Conservation (phyloP, 1,140 invertebrate species). For the Drosophila yakuba region DNA sequence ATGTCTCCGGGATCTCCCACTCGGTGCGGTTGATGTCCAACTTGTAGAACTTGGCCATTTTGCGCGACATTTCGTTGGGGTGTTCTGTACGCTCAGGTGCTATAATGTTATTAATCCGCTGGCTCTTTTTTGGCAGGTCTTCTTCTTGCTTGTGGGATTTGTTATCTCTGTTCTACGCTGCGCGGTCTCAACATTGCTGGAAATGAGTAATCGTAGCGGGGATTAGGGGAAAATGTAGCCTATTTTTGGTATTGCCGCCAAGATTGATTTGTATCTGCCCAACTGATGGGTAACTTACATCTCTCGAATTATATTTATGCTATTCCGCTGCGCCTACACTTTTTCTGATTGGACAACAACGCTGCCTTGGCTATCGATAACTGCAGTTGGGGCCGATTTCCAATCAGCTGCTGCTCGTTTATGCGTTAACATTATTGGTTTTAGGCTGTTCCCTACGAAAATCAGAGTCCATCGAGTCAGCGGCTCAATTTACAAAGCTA, state of each 20-base stretch:
- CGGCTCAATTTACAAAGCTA: background rate
- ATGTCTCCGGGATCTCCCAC: slow-evolving; percentile 97
- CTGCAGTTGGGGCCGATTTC: background rate
- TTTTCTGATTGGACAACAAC: slow-evolving; percentile 36
- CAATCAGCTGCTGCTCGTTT: slow-evolving; percentile 32
- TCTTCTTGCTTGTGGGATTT: slow-evolving; percentile 51
- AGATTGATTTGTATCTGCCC: background rate
- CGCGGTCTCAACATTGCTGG: slow-evolving; percentile 34
- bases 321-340: slow-evolving; percentile 23
- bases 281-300: slow-evolving; percentile 12
- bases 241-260: background rate
- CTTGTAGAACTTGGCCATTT: slow-evolving; percentile 88
- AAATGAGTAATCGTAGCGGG: slow-evolving; percentile 33
- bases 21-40: slow-evolving; percentile 98
- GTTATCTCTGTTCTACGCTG: slow-evolving; percentile 36
- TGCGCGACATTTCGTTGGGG: slow-evolving; percentile 35
- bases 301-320: slow-evolving; percentile 8
- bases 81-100: slow-evolving; percentile 9
- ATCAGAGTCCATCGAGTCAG: slow-evolving; percentile 4
- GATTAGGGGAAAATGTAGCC: slow-evolving; percentile 4
- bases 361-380: slow-evolving; percentile 24
- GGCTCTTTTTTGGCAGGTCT: slow-evolving; percentile 38
- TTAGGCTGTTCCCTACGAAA: slow-evolving; percentile 3
- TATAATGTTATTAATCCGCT: slow-evolving; percentile 27
- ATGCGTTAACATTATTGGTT: slow-evolving; percentile 5